phyloP scores from a whole-genome alignment of 1,140 invertebrate genomes.

The Meloidogyne chitwoodi region DNA sequence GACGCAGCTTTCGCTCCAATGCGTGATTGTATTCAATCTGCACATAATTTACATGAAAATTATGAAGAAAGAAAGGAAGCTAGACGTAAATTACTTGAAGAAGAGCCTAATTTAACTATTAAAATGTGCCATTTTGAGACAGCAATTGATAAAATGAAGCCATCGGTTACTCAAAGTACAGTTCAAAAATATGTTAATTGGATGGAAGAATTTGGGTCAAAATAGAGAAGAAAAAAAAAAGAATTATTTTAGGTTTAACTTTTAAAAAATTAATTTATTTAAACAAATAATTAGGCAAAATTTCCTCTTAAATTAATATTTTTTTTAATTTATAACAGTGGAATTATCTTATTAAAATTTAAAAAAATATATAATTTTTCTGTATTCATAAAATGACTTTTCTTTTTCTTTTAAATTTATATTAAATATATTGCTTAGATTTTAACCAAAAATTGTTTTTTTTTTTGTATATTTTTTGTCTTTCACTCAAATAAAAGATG shows the following conservation, averaged over 20 bases:
- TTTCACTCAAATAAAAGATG: no score
- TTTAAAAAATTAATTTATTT: no score
- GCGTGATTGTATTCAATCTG: background rate
- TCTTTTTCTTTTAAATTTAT: no score
- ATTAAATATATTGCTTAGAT: no score
- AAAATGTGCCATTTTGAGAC: constrained; percentile 27
- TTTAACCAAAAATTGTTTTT: no score
- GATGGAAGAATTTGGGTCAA: constrained; percentile 48
- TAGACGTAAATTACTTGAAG: background rate
- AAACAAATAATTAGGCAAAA: no score
- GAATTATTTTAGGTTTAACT: background rate
- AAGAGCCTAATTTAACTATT: constrained; percentile 40
- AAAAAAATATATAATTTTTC: no score
- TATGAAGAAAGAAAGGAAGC: constrained; percentile 14
- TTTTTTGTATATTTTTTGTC: no score
- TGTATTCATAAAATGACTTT: no score
- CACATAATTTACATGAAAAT: background rate
- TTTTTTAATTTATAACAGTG: background rate
- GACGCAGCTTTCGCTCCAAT: constrained; percentile 13
- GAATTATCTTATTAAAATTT: no score
- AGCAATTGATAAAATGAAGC: constrained; percentile 28
- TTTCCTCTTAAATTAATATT: no score
- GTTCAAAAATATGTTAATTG: constrained; percentile 30
- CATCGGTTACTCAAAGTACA: constrained; percentile 38
- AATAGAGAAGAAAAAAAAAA: constrained; percentile 2